Evolutionary conservation across 2,113 vertebrate genomes (phyloP), one percentile per base, ranked within the genome.

Genomic region (Genyomyrus donnyi): DNA sequence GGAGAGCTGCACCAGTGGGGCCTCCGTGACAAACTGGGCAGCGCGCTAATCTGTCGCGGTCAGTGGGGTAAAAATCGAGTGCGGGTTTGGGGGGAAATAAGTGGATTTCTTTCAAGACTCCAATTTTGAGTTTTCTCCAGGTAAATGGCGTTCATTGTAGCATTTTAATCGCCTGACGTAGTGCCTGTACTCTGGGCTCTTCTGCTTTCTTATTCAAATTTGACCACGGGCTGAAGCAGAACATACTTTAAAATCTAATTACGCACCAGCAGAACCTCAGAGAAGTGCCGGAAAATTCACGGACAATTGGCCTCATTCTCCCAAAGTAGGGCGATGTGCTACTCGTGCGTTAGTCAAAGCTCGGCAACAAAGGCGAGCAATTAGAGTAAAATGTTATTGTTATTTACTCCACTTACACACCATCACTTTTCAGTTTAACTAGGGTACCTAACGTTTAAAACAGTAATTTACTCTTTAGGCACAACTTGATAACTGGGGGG

Each of bases 1-100:
- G 9, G 45, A 89, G 89, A 56, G 77, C 89, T 15, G 21, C 31
- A 17, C 89, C 19, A 5, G 9, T 27, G 89, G 49, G 89, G 31
- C 77, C 52, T 58, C 24, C 35, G 89, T 58, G 89, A 89, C 31
- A 10, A 83, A 1, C 74, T 50, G 17, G 50, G n/a, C 88, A 52
- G 88, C 58, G 31, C 10, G 24, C n/a, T 89, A 80, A 89, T 89
- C n/a, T 89, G 42, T 46, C 17, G 53, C 5, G 24, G 89, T 84
- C 89, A 56, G 89, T 56, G 70, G 77, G 49, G 77, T 89, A 77
- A 84, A 84, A 89, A 89, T 89, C 50, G 31, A 89, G 46, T 77
- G 27, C 10, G 77, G 74, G 80, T 83, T 80, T 6, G 9, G 27
- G 46, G 66, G n/a, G 46, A 84, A 84, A n/a, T n/a, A 56, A 83